Percentiles rank a stretch among this genome's conserved stretches.
phyloP scores from a whole-genome alignment of 2,113 vertebrate genomes.

The Amphiprion percula region DNA sequence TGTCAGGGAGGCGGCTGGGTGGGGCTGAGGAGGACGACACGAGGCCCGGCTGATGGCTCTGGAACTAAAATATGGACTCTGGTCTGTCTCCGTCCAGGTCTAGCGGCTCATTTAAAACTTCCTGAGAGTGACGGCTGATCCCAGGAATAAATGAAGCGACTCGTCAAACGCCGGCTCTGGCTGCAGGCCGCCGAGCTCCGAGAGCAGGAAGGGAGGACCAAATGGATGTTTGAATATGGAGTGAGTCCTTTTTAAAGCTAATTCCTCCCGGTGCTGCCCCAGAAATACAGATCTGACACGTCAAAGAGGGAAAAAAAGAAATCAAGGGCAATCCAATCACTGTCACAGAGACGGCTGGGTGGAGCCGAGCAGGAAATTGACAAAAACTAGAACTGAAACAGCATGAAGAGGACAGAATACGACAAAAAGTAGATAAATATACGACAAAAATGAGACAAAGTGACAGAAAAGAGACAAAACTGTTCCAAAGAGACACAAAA shows the following conservation, averaged over 20 bases:
- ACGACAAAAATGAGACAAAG: too few species aligned
- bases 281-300: constrained; percentile 74
- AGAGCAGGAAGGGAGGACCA: constrained; percentile 45
- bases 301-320: constrained; percentile 21
- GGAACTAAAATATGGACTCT: constrained; percentile 58
- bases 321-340: constrained; percentile 66
- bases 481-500: too few species aligned
- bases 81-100: constrained; percentile 65
- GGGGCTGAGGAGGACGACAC: constrained; percentile 8
- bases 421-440: too few species aligned
- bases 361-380: background rate
- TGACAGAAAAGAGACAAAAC: too few species aligned
- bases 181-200: constrained; percentile 50
- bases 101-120: constrained; percentile 73
- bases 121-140: constrained; percentile 67
- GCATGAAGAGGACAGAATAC: too few species aligned
- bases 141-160: constrained; percentile 62
- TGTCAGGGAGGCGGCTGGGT: too few species aligned
- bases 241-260: constrained; percentile 67
- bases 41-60: constrained; percentile 36
- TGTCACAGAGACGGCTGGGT: constrained; percentile 54
- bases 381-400: too few species aligned
- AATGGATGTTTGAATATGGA: constrained; percentile 73
- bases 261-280: constrained; percentile 71
- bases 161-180: constrained; percentile 50